Evolutionary conservation across 1,140 invertebrate species (phyloP), one percentile per base, ranked within the genome.

Genomic region (Trachymyrmex cornetzi): DNA sequence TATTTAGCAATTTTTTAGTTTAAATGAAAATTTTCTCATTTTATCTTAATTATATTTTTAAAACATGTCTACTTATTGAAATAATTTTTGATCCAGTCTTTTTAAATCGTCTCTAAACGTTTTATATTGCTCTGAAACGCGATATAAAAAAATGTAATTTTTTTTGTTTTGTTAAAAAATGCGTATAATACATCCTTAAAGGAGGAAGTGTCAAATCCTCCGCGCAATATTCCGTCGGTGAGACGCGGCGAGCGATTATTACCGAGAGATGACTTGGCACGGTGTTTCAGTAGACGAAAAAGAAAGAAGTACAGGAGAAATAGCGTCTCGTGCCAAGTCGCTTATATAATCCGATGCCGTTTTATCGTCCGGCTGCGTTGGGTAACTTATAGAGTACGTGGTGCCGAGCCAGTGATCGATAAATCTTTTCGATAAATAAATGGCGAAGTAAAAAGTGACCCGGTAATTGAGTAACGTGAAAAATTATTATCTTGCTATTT

Each of bases 261-360:
- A 84, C 24, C 30, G 69, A 44, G 38, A 84, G 55, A 74, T 24
- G 55, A 7, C 48, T 84, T 74, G 69, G 55, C 80, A 63, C 19
- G 38, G 3, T 16, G 24, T 14, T 48, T 63, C 22, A 14, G 53
- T 74, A 84, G 27, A 85, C 67, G 48, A 64, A 87, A 67, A 77
- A 88, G 67, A 66, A 72, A 77, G 71, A 77, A 77, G 34, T 67
- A 72, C 59, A 69, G 55, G 44, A 69, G 59, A 55, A 85, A 61
- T 71, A 34, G n/a, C 64, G 7, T n/a, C 3, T 50, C 38, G 38
- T 84, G 80, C 80, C 80, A 84, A 84, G 80, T 74, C n/a, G 57
- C 69, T 84, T 84, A 84, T 74, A 74, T 84, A 84, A 84, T 63
- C 4, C 34, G 44, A 16, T 61, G 55, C 34, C 22, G 79, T 82